Base-by-base conservation (phyloP, 2,888 invertebrate species). In the Brachyopa scutellaris region DNA sequence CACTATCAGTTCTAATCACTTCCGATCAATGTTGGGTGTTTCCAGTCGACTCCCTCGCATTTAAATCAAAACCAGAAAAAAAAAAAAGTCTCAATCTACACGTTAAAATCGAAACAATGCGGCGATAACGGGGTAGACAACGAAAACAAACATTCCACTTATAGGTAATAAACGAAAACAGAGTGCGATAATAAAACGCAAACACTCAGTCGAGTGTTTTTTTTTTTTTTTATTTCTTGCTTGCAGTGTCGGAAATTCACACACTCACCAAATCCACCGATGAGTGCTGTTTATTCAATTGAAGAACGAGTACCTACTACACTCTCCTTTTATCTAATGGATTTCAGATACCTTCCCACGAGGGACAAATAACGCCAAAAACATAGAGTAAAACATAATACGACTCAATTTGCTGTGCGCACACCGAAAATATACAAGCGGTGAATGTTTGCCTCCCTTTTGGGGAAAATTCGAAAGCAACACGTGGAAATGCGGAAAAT, bases 401-500 rank as follows among this genome's bases (percentile, higher is more conserved):
- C 61, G 33, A 72, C 61, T 61, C 70, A 70, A 61, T 70, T 51
- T 61, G 31, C 38, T 59, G 57, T 23, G 8, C n/a, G 26, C 59
- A 15, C 47, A n/a, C 45, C 17, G 45, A 23, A 40, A 40, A 21
- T 19, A 49, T 15, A 33, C 57, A 29, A 55, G n/a, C 19, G 33
- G 21, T 21, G 31, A 11, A 45, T 38, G 42, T 59, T 59, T 45
- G 67, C 13, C 17, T 15, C 21, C 29, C n/a, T 23, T 4, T 40
- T 8, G 42, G 21, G 1, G 13, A 53, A 53, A 31, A 40, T 40
- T 23, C 1, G n/a, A 40, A 47, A 70, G 36, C 82, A 82, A 72
- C 76, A 82, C 77, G 70, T 77, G 76, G 61, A 76, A 80, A 76
- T 69, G 49, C 23, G 42, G 57, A 69, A 69, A 70, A 53, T 66